Evolutionary conservation across 2,113 vertebrate genomes (phyloP).

Genomic region (Ginglymostoma cirratum): DNA sequence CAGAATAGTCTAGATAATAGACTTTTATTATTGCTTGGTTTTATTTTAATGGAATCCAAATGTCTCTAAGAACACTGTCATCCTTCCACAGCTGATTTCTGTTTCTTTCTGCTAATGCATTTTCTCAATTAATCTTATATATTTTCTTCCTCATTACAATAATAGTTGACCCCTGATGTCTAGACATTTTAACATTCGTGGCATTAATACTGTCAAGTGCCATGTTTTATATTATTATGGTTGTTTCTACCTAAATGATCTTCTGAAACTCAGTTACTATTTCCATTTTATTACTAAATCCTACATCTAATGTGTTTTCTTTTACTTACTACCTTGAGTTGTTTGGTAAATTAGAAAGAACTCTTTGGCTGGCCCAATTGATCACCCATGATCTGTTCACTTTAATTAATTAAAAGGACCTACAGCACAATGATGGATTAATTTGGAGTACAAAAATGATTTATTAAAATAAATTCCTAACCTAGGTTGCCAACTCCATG

Average conservation of each 20-base stretch:
- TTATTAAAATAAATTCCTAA: neutral
- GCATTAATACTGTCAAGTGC: neutral
- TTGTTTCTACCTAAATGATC: neutral
- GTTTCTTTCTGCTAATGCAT: neutral
- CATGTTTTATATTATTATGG: neutral
- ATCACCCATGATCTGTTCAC: neutral
- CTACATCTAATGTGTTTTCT: neutral
- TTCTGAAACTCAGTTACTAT: neutral
- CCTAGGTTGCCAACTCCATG: neutral
- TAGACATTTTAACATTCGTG: neutral
- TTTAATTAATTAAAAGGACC: neutral
- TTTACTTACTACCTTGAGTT: neutral
- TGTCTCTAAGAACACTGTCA: neutral
- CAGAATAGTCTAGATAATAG: neutral
- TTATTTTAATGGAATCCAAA: slow-evolving; percentile 15
- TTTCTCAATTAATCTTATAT: neutral
- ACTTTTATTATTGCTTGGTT: neutral
- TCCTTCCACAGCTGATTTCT: neutral
- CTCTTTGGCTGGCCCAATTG: neutral
- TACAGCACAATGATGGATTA: neutral
- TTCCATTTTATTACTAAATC: neutral
- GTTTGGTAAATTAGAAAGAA: neutral
- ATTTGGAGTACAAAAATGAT: neutral
- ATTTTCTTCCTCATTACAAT: neutral
- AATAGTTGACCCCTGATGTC: neutral